These are phyloP conservation scores for Danio choprae DNA, from an alignment of 2,797 vertebrate genomes.

Conservation along the genomic window DNA sequence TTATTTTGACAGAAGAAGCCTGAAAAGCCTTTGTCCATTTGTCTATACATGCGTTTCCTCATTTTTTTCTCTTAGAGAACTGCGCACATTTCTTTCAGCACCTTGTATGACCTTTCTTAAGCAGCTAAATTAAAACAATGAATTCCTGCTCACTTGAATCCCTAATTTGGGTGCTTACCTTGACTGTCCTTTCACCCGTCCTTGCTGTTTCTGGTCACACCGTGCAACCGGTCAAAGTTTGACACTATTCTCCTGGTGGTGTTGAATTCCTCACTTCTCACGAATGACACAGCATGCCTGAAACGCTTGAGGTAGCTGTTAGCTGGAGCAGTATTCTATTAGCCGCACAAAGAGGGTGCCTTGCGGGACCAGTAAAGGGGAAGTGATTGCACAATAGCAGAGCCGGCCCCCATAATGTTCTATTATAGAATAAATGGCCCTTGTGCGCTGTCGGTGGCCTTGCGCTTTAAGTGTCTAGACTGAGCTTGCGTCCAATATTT, in stretches of 20 bases:
- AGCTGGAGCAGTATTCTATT: conserved; percentile 30
- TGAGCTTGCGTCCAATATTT: conserved; percentile 6
- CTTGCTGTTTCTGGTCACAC: not conserved
- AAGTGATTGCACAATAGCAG: conserved; percentile 41
- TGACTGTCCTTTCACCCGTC: conserved; percentile 13
- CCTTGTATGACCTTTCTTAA: conserved; percentile 2
- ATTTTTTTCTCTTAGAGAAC: not conserved
- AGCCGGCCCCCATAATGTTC: conserved; percentile 39
- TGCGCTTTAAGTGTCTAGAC: conserved; percentile 36
- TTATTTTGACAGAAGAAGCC: conserved; percentile 39
- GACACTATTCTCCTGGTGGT: not conserved
- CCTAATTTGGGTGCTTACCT: conserved; percentile 14
- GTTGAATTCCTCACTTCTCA: conserved; percentile 20
- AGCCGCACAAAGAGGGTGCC: conserved; percentile 46
- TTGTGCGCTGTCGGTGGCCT: conserved; percentile 45
- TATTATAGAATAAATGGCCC: conserved; percentile 61
- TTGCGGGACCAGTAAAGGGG: conserved; percentile 30
- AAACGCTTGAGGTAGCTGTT: conserved; percentile 42
- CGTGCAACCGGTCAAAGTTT: not conserved
- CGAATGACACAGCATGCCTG: conserved; percentile 18
- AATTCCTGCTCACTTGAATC: conserved; percentile 17
- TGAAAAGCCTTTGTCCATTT: conserved; percentile 6
- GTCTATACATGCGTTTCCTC: not conserved
- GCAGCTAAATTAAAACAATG: not conserved
- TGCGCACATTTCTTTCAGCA: not conserved